Percentiles rank a stretch among this genome's conserved stretches.
Evolutionary conservation across 2,797 vertebrate species (phyloP).

Genomic region (Hypotaenidia philippensis): DNA sequence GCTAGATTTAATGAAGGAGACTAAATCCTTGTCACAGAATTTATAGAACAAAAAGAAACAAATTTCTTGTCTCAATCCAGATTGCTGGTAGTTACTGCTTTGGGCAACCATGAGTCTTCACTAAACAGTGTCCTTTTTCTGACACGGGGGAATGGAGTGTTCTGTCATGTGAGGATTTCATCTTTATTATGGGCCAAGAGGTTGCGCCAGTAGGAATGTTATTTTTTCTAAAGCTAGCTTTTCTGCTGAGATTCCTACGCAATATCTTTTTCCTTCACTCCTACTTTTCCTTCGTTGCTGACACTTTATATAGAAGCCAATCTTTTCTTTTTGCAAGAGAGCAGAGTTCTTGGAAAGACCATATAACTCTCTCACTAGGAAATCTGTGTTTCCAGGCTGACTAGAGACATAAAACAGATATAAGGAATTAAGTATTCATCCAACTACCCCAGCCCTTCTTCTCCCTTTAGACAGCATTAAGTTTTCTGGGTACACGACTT

Average conservation of each 20-base stretch:
- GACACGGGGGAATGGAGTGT: neutral
- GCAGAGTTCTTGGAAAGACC: constrained; percentile 58
- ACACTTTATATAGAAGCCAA: constrained; percentile 38
- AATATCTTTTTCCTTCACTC: neutral
- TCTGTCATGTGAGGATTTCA: constrained; percentile 20
- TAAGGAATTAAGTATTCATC: constrained; percentile 58
- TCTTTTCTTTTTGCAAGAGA: constrained; percentile 28
- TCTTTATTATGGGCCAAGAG: constrained; percentile 11
- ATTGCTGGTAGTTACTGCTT: neutral
- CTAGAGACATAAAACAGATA: constrained; percentile 61
- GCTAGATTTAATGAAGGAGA: neutral
- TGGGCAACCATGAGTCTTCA: neutral
- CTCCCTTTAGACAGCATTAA: constrained; percentile 8
- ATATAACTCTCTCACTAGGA: constrained; percentile 32
- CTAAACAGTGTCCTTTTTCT: neutral
- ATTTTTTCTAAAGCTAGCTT: neutral
- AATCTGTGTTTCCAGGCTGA: constrained; percentile 53
- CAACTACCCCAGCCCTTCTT: constrained; percentile 13
- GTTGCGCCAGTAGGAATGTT: neutral
- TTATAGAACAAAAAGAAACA: neutral
- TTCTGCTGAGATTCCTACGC: constrained; percentile 3
- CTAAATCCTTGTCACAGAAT: neutral
- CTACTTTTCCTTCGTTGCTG: neutral
- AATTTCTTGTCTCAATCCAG: neutral
- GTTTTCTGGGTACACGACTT: constrained; percentile 54